Percentiles rank a stretch among this genome's conserved stretches.
Evolutionary conservation across 92 coral and sea anemone species (phyloP).

Genomic region (Montipora capitata): DNA sequence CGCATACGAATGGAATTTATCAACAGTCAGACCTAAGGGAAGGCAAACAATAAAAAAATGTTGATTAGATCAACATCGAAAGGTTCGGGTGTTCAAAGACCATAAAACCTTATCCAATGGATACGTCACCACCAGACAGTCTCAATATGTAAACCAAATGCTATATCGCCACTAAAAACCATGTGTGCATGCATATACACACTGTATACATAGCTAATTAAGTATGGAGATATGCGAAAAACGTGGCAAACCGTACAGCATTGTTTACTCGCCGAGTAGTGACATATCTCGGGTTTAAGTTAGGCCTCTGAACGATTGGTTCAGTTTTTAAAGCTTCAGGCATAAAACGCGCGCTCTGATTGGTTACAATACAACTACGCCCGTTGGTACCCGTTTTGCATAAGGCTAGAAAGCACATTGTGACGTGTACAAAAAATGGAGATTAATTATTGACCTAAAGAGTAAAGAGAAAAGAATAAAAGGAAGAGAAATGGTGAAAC

Average conservation of each 20-base stretch:
- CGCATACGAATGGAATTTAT: conserved; percentile 12
- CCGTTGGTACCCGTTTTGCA: neutral
- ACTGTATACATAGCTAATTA: no score
- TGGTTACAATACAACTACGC: neutral
- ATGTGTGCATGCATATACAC: neutral
- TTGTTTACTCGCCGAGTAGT: neutral
- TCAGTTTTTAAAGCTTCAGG: neutral
- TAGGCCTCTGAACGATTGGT: neutral
- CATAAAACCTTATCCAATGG: neutral
- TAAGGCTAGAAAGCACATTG: neutral
- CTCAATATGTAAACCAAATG: neutral
- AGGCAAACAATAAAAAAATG: neutral
- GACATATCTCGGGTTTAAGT: neutral
- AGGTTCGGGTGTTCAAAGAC: neutral
- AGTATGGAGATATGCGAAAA: neutral
- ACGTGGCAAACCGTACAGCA: neutral
- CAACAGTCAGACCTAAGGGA: conserved; percentile 17
- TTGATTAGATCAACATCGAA: neutral
- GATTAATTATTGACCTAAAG: no score
- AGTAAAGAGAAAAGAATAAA: no score
- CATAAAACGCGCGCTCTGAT: neutral
- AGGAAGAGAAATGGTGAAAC: neutral
- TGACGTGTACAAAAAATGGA: no score
- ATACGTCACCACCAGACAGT: neutral
- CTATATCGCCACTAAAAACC: neutral